Percentiles rank a stretch among this genome's conserved stretches.
These are phyloP conservation scores for Phortica okadai DNA, from an alignment of 2,888 invertebrate species.

Conservation along the genomic window DNA sequence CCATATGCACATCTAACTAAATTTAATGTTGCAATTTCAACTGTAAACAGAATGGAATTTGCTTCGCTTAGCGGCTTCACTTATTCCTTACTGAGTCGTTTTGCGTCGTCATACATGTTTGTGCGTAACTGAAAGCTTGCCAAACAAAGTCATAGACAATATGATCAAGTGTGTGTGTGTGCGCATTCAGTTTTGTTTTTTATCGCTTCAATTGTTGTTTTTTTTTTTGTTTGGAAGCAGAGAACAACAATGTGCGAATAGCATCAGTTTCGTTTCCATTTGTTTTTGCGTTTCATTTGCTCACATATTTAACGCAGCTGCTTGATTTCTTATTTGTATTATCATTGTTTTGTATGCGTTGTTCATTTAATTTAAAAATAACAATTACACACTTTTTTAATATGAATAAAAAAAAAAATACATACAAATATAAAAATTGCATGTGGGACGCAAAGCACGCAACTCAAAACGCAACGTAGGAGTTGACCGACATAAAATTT, in stretches of 20 bases:
- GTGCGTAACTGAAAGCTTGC: too few species aligned
- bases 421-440: background rate
- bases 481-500: constrained; percentile 3
- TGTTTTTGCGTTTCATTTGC: background rate
- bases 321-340: background rate
- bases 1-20: constrained; percentile 7
- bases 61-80: too few species aligned
- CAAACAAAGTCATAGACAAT: too few species aligned
- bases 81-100: too few species aligned
- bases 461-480: background rate
- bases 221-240: too few species aligned
- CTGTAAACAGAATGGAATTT: background rate
- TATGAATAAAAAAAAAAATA: background rate
- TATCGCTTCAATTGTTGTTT: too few species aligned
- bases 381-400: background rate
- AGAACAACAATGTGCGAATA: too few species aligned
- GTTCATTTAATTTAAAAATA: constrained; percentile 5
- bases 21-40: constrained; percentile 32
- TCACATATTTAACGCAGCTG: background rate
- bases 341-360: background rate
- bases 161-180: too few species aligned
- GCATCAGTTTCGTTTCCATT: too few species aligned
- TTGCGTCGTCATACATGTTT: too few species aligned
- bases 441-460: background rate
- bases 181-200: too few species aligned